phyloP scores from a whole-genome alignment of 2,888 invertebrate species.

The Neoascia interrupta region DNA sequence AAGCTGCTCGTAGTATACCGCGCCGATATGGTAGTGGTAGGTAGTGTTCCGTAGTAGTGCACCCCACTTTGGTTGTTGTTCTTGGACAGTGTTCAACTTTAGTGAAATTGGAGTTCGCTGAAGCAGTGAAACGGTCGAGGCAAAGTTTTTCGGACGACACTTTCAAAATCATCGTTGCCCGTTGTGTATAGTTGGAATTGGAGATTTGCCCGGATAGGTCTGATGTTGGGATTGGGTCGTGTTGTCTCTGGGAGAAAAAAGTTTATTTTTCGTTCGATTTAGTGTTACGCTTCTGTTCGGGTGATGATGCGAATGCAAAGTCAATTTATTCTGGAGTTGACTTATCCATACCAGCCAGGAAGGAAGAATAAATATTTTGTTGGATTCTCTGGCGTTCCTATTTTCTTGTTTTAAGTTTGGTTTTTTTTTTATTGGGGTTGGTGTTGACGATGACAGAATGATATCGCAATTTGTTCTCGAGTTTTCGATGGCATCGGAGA shows the following conservation, averaged over 20 bases:
- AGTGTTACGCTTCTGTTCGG: constrained; percentile 67
- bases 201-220: background rate
- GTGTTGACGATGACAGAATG: too few relatives aligned
- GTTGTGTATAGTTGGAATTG: constrained; percentile 10
- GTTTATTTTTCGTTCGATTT: constrained; percentile 69
- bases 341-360: too few relatives aligned
- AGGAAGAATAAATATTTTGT: too few relatives aligned
- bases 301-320: constrained; percentile 69
- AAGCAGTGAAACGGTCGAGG: constrained; percentile 47
- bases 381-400: too few relatives aligned
- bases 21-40: too few relatives aligned
- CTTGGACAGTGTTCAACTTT: constrained; percentile 56
- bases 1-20: too few relatives aligned
- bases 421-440: too few relatives aligned
- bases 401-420: too few relatives aligned
- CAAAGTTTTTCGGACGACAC: constrained; percentile 66
- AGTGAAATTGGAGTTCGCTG: constrained; percentile 26
- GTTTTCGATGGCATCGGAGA: too few relatives aligned
- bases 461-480: too few relatives aligned
- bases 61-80: constrained; percentile 27
- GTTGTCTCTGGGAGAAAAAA: constrained; percentile 25
- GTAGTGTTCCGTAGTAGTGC: too few relatives aligned
- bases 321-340: constrained; percentile 68
- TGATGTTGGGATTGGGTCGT: background rate
- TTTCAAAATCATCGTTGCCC: constrained; percentile 60